Base-by-base conservation (phyloP, 2,113 vertebrate genomes). In the Acanthisitta chloris region DNA sequence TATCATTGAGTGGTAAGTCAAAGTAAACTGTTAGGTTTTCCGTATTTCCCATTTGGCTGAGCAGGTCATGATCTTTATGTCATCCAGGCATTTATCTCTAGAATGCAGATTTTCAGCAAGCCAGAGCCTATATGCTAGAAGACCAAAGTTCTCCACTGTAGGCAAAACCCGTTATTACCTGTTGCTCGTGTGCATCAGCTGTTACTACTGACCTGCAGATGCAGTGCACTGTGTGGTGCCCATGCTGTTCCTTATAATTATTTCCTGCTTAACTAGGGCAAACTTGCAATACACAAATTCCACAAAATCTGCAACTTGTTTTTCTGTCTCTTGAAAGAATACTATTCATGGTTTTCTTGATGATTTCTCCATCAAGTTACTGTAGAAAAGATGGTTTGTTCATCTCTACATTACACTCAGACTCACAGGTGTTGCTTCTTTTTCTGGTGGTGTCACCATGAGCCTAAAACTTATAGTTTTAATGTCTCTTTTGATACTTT, bases 61-160 rank as follows among this genome's bases (percentile, higher is more conserved):
- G 24, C 31, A 33, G 46, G 29, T 67, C 0, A 0, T 52, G 16
- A 9, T 86, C 19, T 65, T n/a, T 31, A 0, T 33, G 21, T 80
- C 26, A 62, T 49, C 10, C 10, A 40, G 25, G 65, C 58, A 33
- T 36, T 12, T 71, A 33, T 8, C 52, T 31, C n/a, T 88, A 51
- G 28, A 45, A 36, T 70, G 25, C 45, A 54, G 19, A 17, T 65
- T 90, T 92, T 80, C 17, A 69, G 38, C 9, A 43, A 34, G 81
- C 45, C 28, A 12, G n/a, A 51, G 23, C 12, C 8, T 69, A 49
- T n/a, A 34, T 77, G 19, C 28, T 54, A 8, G 46, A 52, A 86
- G 59, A 54, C 29, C 34, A 4, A 25, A 26, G 33, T 85, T 88
- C 34, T 82, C 19, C 5, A 2, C 4, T 74, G 17, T 45, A 61